Evolutionary conservation across 2,888 invertebrate genomes (phyloP).

Genomic region (Drosophila pegasa): DNA sequence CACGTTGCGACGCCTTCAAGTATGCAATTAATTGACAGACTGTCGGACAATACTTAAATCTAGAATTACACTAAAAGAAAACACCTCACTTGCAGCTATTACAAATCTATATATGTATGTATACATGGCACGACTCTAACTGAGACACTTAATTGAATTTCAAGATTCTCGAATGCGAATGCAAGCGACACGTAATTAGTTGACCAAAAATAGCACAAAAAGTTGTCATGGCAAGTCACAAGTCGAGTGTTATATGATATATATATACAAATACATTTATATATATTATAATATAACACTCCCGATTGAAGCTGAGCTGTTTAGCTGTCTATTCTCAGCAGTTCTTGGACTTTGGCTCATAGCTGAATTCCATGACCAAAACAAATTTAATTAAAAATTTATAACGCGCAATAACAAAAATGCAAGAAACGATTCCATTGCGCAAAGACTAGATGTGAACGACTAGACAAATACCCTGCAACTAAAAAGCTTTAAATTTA

Average conservation of each 20-base stretch:
- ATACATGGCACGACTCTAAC: neutral
- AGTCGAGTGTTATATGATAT: slow-evolving; percentile 20
- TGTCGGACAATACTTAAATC: neutral
- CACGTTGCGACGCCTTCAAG: slow-evolving; percentile 43
- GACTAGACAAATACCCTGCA: neutral
- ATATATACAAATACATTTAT: slow-evolving; percentile 5
- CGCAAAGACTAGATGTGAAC: neutral
- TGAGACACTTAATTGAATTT: slow-evolving; percentile 38
- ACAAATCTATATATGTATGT: neutral
- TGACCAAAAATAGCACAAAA: slow-evolving; percentile 36
- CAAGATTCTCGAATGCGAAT: slow-evolving; percentile 20
- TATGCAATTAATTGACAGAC: slow-evolving; percentile 55
- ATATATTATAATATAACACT: slow-evolving; percentile 12
- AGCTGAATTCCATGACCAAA: slow-evolving; percentile 33
- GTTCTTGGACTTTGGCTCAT: slow-evolving; percentile 25
- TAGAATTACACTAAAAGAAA: slow-evolving; percentile 6
- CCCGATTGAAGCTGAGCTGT: neutral
- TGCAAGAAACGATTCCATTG: slow-evolving; percentile 17
- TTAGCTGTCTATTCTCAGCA: neutral
- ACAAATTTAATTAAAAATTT: slow-evolving; percentile 60
- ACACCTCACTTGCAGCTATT: neutral
- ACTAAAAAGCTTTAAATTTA: too few relatives aligned
- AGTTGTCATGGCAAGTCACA: slow-evolving; percentile 35
- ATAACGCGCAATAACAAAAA: slow-evolving; percentile 50
- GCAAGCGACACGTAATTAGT: slow-evolving; percentile 12